Evolutionary conservation across 2,888 invertebrate genomes (phyloP).

Genomic region (Chalcis sispes): DNA sequence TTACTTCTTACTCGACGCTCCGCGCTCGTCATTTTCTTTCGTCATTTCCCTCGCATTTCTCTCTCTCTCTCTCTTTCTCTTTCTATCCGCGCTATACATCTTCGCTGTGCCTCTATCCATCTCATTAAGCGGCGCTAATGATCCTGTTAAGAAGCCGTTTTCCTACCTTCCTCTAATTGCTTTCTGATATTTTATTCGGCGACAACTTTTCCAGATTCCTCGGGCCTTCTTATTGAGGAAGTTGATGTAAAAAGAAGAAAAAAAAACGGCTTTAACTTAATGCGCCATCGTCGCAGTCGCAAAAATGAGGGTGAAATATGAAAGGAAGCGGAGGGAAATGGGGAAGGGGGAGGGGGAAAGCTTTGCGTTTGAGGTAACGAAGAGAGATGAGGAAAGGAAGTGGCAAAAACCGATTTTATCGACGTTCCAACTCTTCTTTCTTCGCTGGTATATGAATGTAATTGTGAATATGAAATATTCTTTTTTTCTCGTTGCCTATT

Average conservation of each 20-base stretch:
- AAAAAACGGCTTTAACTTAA: background rate
- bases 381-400: slow-evolving; percentile 9
- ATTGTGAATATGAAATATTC: slow-evolving; percentile 12
- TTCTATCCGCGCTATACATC: background rate
- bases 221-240: slow-evolving; percentile 46
- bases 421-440: slow-evolving; percentile 33
- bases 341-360: background rate
- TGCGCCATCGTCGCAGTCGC: background rate
- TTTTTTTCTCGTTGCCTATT: slow-evolving; percentile 18
- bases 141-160: slow-evolving; percentile 49
- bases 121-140: slow-evolving; percentile 56
- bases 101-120: slow-evolving; percentile 41
- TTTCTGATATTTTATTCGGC: slow-evolving; percentile 53
- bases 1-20: background rate
- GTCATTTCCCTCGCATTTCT: background rate
- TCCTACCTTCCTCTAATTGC: slow-evolving; percentile 43
- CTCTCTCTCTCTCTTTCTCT: slow-evolving; percentile 1
- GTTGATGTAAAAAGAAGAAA: slow-evolving; percentile 27
- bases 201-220: slow-evolving; percentile 39
- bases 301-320: slow-evolving; percentile 40
- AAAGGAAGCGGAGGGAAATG: background rate
- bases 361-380: too few species aligned
- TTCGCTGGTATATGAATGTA: too few species aligned
- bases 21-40: slow-evolving; percentile 23
- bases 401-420: slow-evolving; percentile 32